Base-by-base conservation (phyloP, 2,113 vertebrate species). In the Leptodactylus fuscus region DNA sequence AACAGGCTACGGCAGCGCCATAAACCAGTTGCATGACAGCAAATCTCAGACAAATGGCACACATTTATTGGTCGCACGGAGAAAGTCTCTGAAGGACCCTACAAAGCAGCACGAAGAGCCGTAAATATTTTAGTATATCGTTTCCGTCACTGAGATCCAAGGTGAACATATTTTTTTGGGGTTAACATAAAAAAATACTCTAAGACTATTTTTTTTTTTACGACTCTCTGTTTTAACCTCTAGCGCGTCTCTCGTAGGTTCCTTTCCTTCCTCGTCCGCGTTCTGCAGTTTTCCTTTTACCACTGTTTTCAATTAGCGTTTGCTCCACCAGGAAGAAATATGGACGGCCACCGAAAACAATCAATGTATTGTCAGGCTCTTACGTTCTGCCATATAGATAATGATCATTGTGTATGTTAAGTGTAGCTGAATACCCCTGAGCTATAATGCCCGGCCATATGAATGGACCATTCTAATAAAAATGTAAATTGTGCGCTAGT, bases 391-490 rank as follows among this genome's bases (percentile, higher is more conserved):
- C 77, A 7, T 81, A 81, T 46, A 86, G 84, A 86, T 86, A 81
- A 86, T 86, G 84, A 86, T 86, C 77, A 81, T 86, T 81, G 84
- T 86, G 65, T 73, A 58, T 58, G 77, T 73, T 81, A 81, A 81
- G 84, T 86, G 84, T 86, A 55, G 77, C 84, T 60, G 76, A 86
- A 86, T 80, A 86, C 84, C 84, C 84, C 84, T 81, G 77, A 86
- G 84, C 84, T 80, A 86, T 81, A 86, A 60, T 60, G 76, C 48
- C 44, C 22, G 44, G 65, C 79, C 65, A 58, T 81, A 86, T 86
- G 84, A 86, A 86, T 86, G 84, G 77, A 73, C 84, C 65, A 55
- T 60, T 86, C 84, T 81, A 86, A 86, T 86, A 86, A 86, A 86
- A 86, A 86, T 86, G 76, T 46, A 86, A 86, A 86, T 86, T 46